Conservation (phyloP, 2,113 vertebrate species). For the Uria lomvia region DNA sequence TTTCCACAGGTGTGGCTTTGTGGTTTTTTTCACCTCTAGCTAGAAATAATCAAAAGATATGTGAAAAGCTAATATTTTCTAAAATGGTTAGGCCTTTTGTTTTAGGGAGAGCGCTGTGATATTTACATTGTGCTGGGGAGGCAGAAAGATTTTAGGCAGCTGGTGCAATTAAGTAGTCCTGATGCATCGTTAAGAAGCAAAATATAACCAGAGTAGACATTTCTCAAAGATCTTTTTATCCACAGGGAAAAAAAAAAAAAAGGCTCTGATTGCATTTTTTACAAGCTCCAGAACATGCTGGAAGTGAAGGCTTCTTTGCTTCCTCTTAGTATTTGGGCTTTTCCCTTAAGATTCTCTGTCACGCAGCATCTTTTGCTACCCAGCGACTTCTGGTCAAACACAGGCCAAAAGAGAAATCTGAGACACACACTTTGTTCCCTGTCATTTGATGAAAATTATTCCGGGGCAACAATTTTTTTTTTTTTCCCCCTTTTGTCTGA, state of each 20-base stretch:
- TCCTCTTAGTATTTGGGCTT: neutral
- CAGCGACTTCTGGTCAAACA: neutral
- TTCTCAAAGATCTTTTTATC: neutral
- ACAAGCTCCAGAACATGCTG: neutral
- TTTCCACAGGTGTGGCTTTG: neutral
- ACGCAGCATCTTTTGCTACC: neutral
- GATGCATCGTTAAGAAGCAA: neutral
- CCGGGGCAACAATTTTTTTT: neutral
- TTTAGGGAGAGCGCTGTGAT: neutral
- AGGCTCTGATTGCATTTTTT: neutral
- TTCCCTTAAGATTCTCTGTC: neutral
- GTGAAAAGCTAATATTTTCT: neutral
- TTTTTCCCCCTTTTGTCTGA: neutral
- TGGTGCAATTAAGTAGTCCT: neutral
- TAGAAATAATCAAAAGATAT: neutral
- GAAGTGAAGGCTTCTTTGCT: neutral
- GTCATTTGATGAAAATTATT: neutral
- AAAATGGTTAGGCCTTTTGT: neutral
- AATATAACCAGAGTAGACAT: neutral
- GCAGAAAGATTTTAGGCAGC: neutral
- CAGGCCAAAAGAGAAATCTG: neutral
- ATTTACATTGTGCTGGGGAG: neutral
- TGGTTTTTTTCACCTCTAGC: neutral
- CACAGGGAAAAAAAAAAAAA: neutral
- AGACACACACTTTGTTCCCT: neutral